A percentile compares a stretch with the other conserved stretches of the same genome.
phyloP scores from a whole-genome alignment of 1,140 invertebrate species.

The Anagrus nilaparvatae region DNA sequence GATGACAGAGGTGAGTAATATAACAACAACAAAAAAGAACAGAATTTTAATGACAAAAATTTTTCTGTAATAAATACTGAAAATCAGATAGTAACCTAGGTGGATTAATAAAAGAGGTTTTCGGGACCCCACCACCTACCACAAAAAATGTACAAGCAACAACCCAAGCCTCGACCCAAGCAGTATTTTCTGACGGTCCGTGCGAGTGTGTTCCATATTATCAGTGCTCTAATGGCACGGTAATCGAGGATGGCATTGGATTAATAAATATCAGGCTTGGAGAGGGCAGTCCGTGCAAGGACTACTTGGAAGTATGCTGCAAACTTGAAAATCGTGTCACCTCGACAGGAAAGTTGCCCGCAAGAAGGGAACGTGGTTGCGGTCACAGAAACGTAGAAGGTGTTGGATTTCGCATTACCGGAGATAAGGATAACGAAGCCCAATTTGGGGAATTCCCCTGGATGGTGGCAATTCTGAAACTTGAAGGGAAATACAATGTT shows the following conservation, averaged over 20 bases:
- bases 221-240: conserved; percentile 53
- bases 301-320: conserved; percentile 58
- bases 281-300: conserved; percentile 45
- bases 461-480: conserved; percentile 68
- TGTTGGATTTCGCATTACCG: conserved; percentile 58
- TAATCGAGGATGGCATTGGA: conserved; percentile 59
- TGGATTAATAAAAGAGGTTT: background rate
- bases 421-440: conserved; percentile 51
- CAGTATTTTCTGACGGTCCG: too few species aligned
- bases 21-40: too few species aligned
- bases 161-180: too few species aligned
- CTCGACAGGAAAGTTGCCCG: conserved; percentile 28
- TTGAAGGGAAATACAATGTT: conserved; percentile 49
- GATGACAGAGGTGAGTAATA: too few species aligned
- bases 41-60: too few species aligned
- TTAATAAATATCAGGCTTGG: conserved; percentile 63
- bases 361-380: conserved; percentile 42
- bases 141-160: too few species aligned
- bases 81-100: background rate
- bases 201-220: conserved; percentile 58
- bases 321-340: conserved; percentile 15
- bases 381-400: conserved; percentile 60
- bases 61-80: too few species aligned
- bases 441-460: conserved; percentile 71
- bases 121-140: too few species aligned